These are phyloP conservation scores for Liasis olivaceus DNA, from an alignment of 2,797 vertebrate species.

Conservation along the genomic window DNA sequence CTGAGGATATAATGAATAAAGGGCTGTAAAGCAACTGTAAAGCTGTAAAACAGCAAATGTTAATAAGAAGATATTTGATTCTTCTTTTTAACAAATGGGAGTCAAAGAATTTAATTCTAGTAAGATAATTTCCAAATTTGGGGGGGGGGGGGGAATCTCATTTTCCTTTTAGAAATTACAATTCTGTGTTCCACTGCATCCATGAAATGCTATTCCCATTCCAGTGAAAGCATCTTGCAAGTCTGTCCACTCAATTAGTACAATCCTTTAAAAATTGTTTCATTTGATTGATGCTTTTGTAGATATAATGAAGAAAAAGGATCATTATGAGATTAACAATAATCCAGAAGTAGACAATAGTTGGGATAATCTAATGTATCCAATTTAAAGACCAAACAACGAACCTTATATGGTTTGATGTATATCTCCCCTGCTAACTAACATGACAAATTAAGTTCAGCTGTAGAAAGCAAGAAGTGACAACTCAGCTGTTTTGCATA, in stretches of 20 bases:
- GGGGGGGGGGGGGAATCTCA: background rate
- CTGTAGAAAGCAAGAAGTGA: conserved; percentile 12
- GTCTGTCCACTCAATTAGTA: background rate
- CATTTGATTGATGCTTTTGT: background rate
- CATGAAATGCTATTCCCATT: background rate
- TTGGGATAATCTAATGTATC: conserved; percentile 6
- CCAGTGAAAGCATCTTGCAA: background rate
- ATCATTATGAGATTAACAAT: background rate
- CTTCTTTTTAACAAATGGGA: background rate
- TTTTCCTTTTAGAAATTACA: background rate
- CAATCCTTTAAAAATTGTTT: background rate
- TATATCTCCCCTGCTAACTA: conserved; percentile 9
- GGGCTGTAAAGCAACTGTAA: too few relatives aligned
- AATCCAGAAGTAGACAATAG: background rate
- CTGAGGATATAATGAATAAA: background rate
- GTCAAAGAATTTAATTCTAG: background rate
- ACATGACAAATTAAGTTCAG: conserved; percentile 35
- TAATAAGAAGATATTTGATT: background rate
- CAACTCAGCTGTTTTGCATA: conserved; percentile 39
- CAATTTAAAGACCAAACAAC: background rate
- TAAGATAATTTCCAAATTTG: background rate
- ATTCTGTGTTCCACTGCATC: background rate
- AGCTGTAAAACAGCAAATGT: background rate
- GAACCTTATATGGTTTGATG: background rate
- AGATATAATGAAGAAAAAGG: background rate